Percentiles rank a stretch among this genome's conserved stretches.
Evolutionary conservation across 2,888 invertebrate species (phyloP).

Genomic region (Caenorhabditis sinica): DNA sequence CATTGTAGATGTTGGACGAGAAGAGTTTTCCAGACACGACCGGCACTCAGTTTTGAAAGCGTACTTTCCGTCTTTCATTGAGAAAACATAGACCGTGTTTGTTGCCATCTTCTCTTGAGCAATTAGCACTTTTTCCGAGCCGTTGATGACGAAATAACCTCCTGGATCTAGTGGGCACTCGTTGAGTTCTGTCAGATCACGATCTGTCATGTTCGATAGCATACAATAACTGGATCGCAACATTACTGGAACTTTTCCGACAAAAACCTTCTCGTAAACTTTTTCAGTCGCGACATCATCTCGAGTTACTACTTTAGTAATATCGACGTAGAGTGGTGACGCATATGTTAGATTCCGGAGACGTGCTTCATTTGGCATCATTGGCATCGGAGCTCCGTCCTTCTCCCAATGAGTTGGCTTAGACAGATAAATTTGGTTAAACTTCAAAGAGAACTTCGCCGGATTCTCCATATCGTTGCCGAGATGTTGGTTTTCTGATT

Average conservation of each 20-base stretch:
- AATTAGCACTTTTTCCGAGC: constrained; percentile 97
- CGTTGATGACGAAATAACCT: constrained; percentile 99
- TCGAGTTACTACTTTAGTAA: constrained; percentile 89
- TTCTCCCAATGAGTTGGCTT: constrained; percentile 99
- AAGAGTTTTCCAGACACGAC: constrained; percentile 92
- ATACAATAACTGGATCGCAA: constrained; percentile 97
- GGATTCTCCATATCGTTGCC: constrained; percentile 86
- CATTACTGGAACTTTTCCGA: constrained; percentile 98
- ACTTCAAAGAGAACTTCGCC: constrained; percentile 94
- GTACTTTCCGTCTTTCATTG: constrained; percentile 99
- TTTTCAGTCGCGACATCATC: constrained; percentile 91
- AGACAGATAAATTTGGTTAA: constrained; percentile 98
- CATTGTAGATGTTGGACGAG: constrained; percentile 94
- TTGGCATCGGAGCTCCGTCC: constrained; percentile 98
- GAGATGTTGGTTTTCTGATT: constrained; percentile 96
- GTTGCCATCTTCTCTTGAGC: constrained; percentile 99
- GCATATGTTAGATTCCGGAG: constrained; percentile 93
- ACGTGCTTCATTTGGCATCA: constrained; percentile 99
- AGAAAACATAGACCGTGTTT: constrained; percentile 99
- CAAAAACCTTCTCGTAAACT: constrained; percentile 88
- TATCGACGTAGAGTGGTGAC: constrained; percentile 98
- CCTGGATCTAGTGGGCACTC: constrained; percentile 99
- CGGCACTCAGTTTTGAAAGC: constrained; percentile 98
- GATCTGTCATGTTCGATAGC: constrained; percentile 94
- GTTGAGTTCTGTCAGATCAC: constrained; percentile 98